Evolutionary conservation across 2,888 invertebrate species (phyloP).

Genomic region (Drosophila atripex): DNA sequence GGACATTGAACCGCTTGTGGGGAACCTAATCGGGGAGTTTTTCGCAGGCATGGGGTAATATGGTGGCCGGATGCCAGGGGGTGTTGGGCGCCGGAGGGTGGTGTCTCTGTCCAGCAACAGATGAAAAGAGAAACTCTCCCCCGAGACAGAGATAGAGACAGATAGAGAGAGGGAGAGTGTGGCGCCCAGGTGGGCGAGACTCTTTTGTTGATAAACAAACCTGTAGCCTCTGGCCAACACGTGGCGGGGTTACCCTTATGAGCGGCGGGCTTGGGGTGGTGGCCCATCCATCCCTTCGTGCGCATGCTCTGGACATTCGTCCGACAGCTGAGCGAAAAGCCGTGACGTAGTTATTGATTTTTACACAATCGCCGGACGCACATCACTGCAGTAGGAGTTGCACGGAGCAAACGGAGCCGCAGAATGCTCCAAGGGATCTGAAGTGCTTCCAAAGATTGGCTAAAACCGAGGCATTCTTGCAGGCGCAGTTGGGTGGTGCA

Average conservation of each 20-base stretch:
- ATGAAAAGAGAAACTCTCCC: constrained; percentile 38
- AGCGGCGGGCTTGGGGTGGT: constrained; percentile 20
- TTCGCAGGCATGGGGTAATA: not conserved
- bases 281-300: not conserved
- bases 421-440: constrained; percentile 40
- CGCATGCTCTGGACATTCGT: constrained; percentile 52
- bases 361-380: constrained; percentile 54
- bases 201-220: constrained; percentile 75
- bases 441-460: not conserved
- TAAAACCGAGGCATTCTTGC: constrained; percentile 12
- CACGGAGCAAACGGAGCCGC: constrained; percentile 20
- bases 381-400: constrained; percentile 48
- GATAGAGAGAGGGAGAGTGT: not conserved
- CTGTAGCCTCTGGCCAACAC: constrained; percentile 71
- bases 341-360: constrained; percentile 65
- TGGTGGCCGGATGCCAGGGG: not conserved
- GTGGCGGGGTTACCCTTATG: constrained; percentile 46
- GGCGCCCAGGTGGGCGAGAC: constrained; percentile 60
- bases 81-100: constrained; percentile 5
- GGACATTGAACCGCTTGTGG: constrained; percentile 69
- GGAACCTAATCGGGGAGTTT: constrained; percentile 64
- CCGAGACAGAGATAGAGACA: constrained; percentile 2
- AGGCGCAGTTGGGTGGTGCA: constrained; percentile 18
- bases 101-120: constrained; percentile 58
- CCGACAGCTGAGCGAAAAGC: constrained; percentile 60